phyloP scores from a whole-genome alignment of 2,113 vertebrate genomes.

The Protomyctophum bolini region DNA sequence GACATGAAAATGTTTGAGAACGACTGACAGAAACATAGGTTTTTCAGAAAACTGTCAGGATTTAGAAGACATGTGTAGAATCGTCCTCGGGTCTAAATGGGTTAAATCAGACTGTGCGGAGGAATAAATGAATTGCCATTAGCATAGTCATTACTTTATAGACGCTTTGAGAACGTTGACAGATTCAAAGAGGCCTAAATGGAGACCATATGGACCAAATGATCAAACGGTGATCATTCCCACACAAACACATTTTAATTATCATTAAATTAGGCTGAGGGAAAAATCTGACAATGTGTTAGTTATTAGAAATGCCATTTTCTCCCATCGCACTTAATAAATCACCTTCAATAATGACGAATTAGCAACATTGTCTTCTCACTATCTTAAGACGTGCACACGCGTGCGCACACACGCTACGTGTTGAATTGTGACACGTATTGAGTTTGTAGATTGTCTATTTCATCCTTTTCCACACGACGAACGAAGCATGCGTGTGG shows the following conservation, averaged over 20 bases:
- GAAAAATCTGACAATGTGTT: conserved; percentile 15
- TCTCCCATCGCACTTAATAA: conserved; percentile 19
- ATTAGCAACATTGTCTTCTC: conserved; percentile 7
- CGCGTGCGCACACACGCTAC: background rate
- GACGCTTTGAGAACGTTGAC: conserved; percentile 15
- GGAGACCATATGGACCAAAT: conserved; percentile 13
- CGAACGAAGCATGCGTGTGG: too few relatives aligned
- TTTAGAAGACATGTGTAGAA: too few relatives aligned
- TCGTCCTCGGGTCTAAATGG: too few relatives aligned
- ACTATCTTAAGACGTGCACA: background rate
- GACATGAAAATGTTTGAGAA: too few relatives aligned
- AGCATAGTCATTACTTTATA: conserved; percentile 1
- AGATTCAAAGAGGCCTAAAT: background rate
- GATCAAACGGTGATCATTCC: conserved; percentile 12
- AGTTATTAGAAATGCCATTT: conserved; percentile 26
- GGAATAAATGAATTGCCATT: conserved; percentile 31
- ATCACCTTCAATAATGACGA: conserved; percentile 20
- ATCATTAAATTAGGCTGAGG: background rate
- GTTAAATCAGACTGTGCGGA: conserved; percentile 1
- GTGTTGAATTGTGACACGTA: too few relatives aligned
- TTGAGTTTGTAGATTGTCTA: too few relatives aligned
- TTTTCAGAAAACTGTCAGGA: too few relatives aligned
- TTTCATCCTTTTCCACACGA: too few relatives aligned
- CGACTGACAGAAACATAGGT: too few relatives aligned
- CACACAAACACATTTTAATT: conserved; percentile 24